Evolutionary conservation across 2,113 vertebrate genomes (phyloP).

Genomic region (Chascanopsetta lugubris): DNA sequence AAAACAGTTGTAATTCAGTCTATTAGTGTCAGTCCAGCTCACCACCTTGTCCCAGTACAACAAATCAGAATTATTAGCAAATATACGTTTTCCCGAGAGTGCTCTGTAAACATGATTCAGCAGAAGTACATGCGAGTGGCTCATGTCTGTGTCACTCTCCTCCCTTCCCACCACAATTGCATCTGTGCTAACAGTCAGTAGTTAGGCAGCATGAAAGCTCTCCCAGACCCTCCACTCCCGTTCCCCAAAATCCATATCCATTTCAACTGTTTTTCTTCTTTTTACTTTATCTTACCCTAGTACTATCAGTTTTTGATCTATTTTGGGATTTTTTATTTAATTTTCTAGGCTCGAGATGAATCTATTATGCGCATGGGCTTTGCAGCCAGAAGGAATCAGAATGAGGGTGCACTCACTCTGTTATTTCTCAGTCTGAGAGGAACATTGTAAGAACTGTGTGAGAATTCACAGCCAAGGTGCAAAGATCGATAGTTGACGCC

Average conservation of each 20-base stretch:
- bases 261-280: conserved; percentile 51
- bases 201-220: not conserved
- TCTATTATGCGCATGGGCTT: too few relatives aligned
- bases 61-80: too few relatives aligned
- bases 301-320: not conserved
- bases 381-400: too few relatives aligned
- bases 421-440: conserved; percentile 16
- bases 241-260: conserved; percentile 43
- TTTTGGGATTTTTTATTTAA: not conserved
- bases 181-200: not conserved
- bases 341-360: too few relatives aligned
- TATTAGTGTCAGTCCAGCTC: too few relatives aligned
- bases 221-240: not conserved
- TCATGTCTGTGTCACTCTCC: not conserved
- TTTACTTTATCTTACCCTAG: not conserved
- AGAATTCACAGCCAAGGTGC: conserved; percentile 26
- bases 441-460: conserved; percentile 15
- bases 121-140: not conserved
- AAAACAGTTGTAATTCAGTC: too few relatives aligned
- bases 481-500: conserved; percentile 3
- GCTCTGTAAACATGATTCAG: not conserved
- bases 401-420: not conserved
- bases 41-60: not conserved
- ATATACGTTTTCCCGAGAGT: too few relatives aligned
- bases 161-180: not conserved